phyloP scores from a whole-genome alignment of 2,888 invertebrate species.

The Epiblema foenella region DNA sequence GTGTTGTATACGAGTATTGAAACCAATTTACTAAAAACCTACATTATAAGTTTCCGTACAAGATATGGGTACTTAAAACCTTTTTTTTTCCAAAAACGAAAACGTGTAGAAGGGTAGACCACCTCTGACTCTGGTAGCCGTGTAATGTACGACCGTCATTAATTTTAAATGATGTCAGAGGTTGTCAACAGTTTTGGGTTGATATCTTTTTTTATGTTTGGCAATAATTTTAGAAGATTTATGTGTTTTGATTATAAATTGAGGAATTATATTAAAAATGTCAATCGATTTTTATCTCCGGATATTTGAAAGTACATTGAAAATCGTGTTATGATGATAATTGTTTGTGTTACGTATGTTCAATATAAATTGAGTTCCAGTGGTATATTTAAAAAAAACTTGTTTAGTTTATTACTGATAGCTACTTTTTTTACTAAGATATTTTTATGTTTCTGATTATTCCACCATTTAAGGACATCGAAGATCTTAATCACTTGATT shows the following conservation, averaged over 20 bases:
- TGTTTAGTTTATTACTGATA: not conserved
- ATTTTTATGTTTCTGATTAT: not conserved
- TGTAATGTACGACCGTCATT: slow-evolving; percentile 75
- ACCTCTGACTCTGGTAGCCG: slow-evolving; percentile 80
- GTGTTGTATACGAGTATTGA: no score
- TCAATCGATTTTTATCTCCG: slow-evolving; percentile 48
- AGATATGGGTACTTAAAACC: slow-evolving; percentile 29
- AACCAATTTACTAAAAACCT: no score
- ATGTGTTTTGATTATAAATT: slow-evolving; percentile 67
- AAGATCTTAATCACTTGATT: slow-evolving; percentile 41
- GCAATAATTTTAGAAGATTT: slow-evolving; percentile 70
- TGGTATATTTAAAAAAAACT: not conserved
- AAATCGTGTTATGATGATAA: not conserved
- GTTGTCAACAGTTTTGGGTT: slow-evolving; percentile 78
- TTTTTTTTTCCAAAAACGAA: slow-evolving; percentile 48
- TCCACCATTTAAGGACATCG: slow-evolving; percentile 7
- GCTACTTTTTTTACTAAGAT: not conserved
- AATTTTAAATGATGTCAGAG: slow-evolving; percentile 77
- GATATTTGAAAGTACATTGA: slow-evolving; percentile 47
- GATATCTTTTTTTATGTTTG: slow-evolving; percentile 60
- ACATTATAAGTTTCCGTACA: slow-evolving; percentile 1
- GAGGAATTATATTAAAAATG: slow-evolving; percentile 56
- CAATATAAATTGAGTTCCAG: not conserved
- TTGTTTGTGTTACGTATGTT: slow-evolving; percentile 2
- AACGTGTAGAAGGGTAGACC: slow-evolving; percentile 72